Conservation (phyloP, 2,113 vertebrate species). For the Tylochromis polylepis region DNA sequence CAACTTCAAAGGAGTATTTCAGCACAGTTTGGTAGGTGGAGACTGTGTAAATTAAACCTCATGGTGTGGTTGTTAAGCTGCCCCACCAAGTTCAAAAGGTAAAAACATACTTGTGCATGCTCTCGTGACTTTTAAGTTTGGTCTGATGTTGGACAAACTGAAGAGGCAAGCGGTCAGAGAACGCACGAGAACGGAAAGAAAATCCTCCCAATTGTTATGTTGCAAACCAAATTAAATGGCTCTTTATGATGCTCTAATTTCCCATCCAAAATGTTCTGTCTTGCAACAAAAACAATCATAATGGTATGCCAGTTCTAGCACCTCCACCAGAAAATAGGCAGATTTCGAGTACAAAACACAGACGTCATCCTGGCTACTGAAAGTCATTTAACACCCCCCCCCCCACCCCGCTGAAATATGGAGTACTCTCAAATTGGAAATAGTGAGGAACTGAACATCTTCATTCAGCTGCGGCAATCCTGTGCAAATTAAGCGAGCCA, state of each 20-base stretch:
- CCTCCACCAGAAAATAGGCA: background rate
- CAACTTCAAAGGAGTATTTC: constrained; percentile 58
- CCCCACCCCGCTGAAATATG: constrained; percentile 14
- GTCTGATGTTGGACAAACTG: background rate
- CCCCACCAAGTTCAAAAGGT: constrained; percentile 32
- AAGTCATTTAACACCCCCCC: constrained; percentile 34
- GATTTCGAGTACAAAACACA: background rate
- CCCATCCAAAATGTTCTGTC: background rate
- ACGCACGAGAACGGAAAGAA: background rate
- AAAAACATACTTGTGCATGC: background rate
- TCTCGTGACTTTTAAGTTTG: background rate
- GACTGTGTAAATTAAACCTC: constrained; percentile 45
- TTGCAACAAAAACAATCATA: background rate
- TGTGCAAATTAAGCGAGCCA: constrained; percentile 40
- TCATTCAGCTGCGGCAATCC: constrained; percentile 27
- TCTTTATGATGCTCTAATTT: background rate
- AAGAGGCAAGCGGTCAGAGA: background rate
- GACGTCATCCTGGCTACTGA: constrained; percentile 1
- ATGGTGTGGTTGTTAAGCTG: constrained; percentile 19
- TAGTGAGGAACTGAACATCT: constrained; percentile 12
- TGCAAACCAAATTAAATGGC: background rate
- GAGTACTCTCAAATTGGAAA: constrained; percentile 37
- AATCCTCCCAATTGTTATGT: background rate
- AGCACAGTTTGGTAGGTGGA: constrained; percentile 53
- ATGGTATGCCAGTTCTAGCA: background rate